Conservation (phyloP, 2,113 vertebrate genomes). For the Osmerus eperlanus region DNA sequence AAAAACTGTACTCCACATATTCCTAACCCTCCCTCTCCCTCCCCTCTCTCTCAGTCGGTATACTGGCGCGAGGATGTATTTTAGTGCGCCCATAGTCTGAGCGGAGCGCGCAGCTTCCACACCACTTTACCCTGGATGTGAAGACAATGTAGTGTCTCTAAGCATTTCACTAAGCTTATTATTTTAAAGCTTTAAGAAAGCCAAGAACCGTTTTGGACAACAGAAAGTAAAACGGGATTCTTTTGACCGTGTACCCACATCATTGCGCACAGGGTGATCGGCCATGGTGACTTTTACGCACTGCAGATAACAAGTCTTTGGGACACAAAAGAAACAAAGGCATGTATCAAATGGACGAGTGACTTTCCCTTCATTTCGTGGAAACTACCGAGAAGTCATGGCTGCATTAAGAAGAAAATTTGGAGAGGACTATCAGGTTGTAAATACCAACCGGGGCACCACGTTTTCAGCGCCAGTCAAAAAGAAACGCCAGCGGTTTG, state of each 20-base stretch:
- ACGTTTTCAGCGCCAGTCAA: slow-evolving; percentile 71
- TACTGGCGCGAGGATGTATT: no score
- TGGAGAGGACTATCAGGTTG: slow-evolving; percentile 83
- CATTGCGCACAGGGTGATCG: slow-evolving; percentile 44
- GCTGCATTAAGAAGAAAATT: slow-evolving; percentile 81
- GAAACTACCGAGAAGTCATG: slow-evolving; percentile 62
- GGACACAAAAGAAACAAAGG: slow-evolving; percentile 20
- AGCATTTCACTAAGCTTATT: no score
- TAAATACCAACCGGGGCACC: slow-evolving; percentile 66
- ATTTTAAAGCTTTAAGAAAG: no score
- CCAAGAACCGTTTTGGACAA: no score
- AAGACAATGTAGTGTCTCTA: neutral
- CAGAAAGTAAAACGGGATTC: neutral
- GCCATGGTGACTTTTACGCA: slow-evolving; percentile 66
- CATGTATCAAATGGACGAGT: slow-evolving; percentile 51
- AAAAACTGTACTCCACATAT: slow-evolving; percentile 38
- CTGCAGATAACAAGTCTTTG: slow-evolving; percentile 57
- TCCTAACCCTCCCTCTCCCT: slow-evolving; percentile 14
- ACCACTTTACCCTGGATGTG: neutral
- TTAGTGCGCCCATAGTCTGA: slow-evolving; percentile 21
- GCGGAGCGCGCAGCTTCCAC: slow-evolving; percentile 38
- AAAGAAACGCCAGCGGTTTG: slow-evolving; percentile 84
- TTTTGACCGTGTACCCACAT: slow-evolving; percentile 15
- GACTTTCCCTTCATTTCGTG: slow-evolving; percentile 5
- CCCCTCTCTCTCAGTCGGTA: slow-evolving; percentile 10